These are phyloP conservation scores for Drosophila guanche DNA, from an alignment of 1,140 invertebrate genomes.

Conservation along the genomic window DNA sequence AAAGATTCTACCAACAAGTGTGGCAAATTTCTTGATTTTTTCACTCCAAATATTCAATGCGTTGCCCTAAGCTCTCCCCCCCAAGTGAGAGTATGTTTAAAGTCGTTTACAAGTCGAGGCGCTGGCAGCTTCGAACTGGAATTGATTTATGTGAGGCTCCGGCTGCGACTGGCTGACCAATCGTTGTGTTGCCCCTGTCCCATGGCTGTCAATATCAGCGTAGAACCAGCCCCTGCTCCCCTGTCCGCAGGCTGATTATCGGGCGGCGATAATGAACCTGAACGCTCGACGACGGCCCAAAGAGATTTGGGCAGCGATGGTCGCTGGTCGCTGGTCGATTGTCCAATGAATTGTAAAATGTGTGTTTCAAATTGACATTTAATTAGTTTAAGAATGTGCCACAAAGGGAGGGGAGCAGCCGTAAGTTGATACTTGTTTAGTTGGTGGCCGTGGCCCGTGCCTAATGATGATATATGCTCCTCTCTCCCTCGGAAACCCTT, in stretches of 20 bases:
- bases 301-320: slow-evolving; percentile 32
- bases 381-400: slow-evolving; percentile 58
- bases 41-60: too few species aligned
- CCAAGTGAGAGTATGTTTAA: not conserved
- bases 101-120: slow-evolving; percentile 26
- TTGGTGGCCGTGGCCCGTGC: slow-evolving; percentile 19
- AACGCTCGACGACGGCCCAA: slow-evolving; percentile 22
- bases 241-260: slow-evolving; percentile 49
- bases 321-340: slow-evolving; percentile 14
- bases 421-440: slow-evolving; percentile 55
- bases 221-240: slow-evolving; percentile 9
- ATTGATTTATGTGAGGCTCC: slow-evolving; percentile 67
- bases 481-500: slow-evolving; percentile 36
- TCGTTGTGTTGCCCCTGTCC: slow-evolving; percentile 50
- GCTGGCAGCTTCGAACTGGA: slow-evolving; percentile 57
- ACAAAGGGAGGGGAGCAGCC: not conserved
- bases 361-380: slow-evolving; percentile 67
- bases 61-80: not conserved
- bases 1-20: too few species aligned
- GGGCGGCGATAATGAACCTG: slow-evolving; percentile 70
- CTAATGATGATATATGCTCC: slow-evolving; percentile 70
- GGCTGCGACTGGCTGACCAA: slow-evolving; percentile 33
- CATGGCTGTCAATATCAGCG: slow-evolving; percentile 66
- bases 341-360: slow-evolving; percentile 74
- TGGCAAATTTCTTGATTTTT: not conserved